phyloP scores from a whole-genome alignment of 2,888 invertebrate species.

The Drosophila gaucha region DNA sequence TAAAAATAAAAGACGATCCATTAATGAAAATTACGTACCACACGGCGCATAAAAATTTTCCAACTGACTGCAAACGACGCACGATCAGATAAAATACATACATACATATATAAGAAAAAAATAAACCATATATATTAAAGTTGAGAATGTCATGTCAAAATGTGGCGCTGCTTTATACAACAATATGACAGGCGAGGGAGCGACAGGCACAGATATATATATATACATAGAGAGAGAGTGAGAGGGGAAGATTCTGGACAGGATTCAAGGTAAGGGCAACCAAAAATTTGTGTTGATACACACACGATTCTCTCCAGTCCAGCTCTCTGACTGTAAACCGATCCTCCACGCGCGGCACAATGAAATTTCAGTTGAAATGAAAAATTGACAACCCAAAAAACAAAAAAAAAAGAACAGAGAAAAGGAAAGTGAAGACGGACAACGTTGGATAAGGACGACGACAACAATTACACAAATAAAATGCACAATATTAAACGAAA shows the following conservation, averaged over 20 bases:
- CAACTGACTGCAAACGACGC: conserved; percentile 70
- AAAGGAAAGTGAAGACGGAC: conserved; percentile 69
- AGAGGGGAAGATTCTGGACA: neutral
- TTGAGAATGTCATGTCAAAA: conserved; percentile 72
- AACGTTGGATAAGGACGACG: conserved; percentile 56
- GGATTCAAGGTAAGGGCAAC: conserved; percentile 21
- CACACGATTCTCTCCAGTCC: conserved; percentile 35
- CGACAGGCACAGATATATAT: neutral
- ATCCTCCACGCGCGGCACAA: conserved; percentile 57
- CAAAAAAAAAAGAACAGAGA: conserved; percentile 9
- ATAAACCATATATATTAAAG: conserved; percentile 15
- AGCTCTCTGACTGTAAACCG: conserved; percentile 46
- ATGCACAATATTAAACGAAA: conserved; percentile 78
- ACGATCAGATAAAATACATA: conserved; percentile 66
- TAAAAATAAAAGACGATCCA: conserved; percentile 54
- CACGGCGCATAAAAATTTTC: conserved; percentile 57
- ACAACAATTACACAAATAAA: conserved; percentile 78
- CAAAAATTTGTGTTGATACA: conserved; percentile 40
- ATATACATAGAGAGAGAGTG: neutral
- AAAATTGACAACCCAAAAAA: conserved; percentile 44
- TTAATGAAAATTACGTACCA: conserved; percentile 68
- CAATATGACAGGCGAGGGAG: conserved; percentile 51
- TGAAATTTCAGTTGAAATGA: conserved; percentile 69
- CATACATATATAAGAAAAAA: neutral
- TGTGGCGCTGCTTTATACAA: conserved; percentile 60